Conservation (phyloP, 2,797 vertebrate genomes). For the Microtus agrestis region DNA sequence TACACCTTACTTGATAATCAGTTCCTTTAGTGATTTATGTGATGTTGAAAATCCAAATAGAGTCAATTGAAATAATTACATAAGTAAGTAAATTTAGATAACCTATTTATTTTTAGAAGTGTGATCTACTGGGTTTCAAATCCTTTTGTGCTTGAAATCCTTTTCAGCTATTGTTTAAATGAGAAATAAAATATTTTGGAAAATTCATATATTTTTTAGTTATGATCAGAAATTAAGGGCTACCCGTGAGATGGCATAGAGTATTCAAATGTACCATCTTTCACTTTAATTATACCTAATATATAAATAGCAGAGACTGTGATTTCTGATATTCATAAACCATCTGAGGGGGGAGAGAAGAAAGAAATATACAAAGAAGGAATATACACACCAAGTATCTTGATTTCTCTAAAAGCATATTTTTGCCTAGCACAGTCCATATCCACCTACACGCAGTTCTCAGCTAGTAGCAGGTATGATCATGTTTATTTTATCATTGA, state of each 20-base stretch:
- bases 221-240: constrained; percentile 5
- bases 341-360: not conserved
- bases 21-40: constrained; percentile 39
- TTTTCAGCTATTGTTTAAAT: constrained; percentile 17
- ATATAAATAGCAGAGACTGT: not conserved
- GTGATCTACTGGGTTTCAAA: not conserved
- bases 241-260: not conserved
- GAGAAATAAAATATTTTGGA: constrained; percentile 18
- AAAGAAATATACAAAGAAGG: not conserved
- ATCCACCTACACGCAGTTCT: not conserved
- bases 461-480: not conserved
- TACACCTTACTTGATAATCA: not conserved
- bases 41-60: constrained; percentile 49
- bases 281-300: not conserved
- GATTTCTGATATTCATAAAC: not conserved
- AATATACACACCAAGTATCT: not conserved
- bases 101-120: not conserved
- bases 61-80: constrained; percentile 54
- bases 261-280: not conserved
- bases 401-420: not conserved
- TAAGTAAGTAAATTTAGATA: not conserved
- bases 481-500: not conserved
- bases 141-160: not conserved
- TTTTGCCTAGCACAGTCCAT: not conserved
- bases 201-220: not conserved